Percentiles rank a stretch among this genome's conserved stretches.
Evolutionary conservation across 2,797 vertebrate species (phyloP).

Genomic region (Dryobates pubescens): DNA sequence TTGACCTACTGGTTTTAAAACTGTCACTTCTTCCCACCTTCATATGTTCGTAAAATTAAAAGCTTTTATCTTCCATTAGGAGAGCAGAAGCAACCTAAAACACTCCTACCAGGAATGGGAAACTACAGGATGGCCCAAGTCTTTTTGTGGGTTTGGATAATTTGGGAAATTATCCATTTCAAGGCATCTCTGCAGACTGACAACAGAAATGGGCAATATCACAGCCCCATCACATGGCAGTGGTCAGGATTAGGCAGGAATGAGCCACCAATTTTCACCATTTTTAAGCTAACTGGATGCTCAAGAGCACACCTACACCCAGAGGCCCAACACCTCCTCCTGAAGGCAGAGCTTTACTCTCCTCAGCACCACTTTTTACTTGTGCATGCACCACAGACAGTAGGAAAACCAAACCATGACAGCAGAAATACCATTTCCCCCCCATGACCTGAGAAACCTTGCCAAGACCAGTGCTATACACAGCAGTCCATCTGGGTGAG

Average conservation of each 20-base stretch:
- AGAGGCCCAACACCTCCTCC: background rate
- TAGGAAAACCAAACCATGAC: too few relatives aligned
- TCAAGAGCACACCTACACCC: background rate
- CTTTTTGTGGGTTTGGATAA: background rate
- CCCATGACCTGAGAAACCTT: background rate
- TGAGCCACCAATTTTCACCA: background rate
- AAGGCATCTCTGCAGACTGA: background rate
- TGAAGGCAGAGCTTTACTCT: background rate
- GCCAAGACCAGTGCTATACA: background rate
- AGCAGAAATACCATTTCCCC: background rate
- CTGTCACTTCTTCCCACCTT: background rate
- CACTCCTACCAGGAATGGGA: background rate
- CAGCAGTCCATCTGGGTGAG: background rate
- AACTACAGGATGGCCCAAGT: background rate
- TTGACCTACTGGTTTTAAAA: background rate
- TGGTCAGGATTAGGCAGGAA: background rate
- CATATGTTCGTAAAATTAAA: background rate
- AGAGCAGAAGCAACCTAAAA: background rate
- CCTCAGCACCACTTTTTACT: background rate
- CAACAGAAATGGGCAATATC: background rate
- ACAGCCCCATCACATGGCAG: too few relatives aligned
- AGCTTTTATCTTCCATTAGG: background rate
- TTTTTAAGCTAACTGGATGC: background rate
- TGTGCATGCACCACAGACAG: fast-evolving
- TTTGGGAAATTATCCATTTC: background rate